phyloP scores from a whole-genome alignment of 2,797 vertebrate genomes.

The Acomys russatus region DNA sequence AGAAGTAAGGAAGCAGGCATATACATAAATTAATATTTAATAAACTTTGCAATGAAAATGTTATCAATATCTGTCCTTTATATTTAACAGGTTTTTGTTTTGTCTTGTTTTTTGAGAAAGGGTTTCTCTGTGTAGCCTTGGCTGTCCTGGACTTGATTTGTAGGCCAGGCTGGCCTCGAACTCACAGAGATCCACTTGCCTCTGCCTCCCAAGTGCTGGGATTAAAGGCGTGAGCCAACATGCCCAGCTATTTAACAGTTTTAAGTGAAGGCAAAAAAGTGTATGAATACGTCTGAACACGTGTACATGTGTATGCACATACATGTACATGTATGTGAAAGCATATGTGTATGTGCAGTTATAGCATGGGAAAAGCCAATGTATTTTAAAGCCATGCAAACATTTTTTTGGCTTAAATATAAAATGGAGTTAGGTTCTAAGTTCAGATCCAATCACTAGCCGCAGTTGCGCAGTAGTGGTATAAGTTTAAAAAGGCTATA shows the following conservation, averaged over 20 bases:
- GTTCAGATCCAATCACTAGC: neutral
- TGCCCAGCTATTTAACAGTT: neutral
- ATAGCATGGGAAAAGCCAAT: slow-evolving; percentile 18
- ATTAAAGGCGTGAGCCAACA: too few relatives aligned
- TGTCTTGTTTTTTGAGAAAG: too few relatives aligned
- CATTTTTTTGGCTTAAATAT: neutral
- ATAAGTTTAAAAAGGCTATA: neutral
- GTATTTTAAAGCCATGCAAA: slow-evolving; percentile 32
- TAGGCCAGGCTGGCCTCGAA: too few relatives aligned
- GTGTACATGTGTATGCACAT: neutral
- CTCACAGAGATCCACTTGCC: too few relatives aligned
- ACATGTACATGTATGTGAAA: neutral
- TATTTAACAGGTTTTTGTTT: neutral
- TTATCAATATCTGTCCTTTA: neutral
- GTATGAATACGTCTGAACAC: neutral
- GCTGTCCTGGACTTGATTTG: too few relatives aligned
- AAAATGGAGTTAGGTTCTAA: slow-evolving; percentile 48
- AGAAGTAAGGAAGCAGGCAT: neutral
- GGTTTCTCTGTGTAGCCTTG: too few relatives aligned
- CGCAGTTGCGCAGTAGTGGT: neutral
- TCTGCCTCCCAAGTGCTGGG: too few relatives aligned
- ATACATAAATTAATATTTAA: too few relatives aligned
- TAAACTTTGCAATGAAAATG: neutral
- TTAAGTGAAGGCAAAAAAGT: neutral
- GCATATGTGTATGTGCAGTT: neutral